These are phyloP conservation scores for Macrochelys suwanniensis DNA, from an alignment of 2,797 vertebrate species.

Conservation along the genomic window DNA sequence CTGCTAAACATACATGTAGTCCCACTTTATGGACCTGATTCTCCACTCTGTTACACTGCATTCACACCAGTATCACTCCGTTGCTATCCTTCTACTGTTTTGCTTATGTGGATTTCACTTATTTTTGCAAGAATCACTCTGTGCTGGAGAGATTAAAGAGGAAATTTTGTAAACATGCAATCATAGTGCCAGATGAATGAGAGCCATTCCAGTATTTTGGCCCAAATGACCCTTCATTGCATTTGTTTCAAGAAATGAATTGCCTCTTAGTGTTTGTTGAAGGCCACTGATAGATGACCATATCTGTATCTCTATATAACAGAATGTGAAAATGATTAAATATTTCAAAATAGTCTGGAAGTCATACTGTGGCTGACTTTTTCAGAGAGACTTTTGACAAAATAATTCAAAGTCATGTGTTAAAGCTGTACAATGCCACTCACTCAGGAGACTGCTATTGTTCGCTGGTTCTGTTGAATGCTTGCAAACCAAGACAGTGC, in stretches of 20 bases:
- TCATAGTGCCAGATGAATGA: conserved; percentile 31
- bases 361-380: conserved; percentile 29
- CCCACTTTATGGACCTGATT: neutral
- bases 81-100: neutral
- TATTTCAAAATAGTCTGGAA: conserved; percentile 48
- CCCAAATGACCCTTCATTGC: conserved; percentile 16
- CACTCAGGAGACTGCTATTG: neutral
- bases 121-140: neutral
- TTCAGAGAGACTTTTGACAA: conserved; percentile 48
- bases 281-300: neutral
- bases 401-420: conserved; percentile 47
- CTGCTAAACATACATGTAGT: neutral
- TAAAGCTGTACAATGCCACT: neutral
- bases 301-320: neutral
- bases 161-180: conserved; percentile 19
- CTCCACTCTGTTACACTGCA: neutral
- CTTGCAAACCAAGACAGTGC: neutral
- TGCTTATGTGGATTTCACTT: conserved; percentile 29
- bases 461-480: neutral
- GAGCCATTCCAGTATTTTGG: conserved; percentile 10
- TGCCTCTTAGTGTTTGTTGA: conserved; percentile 33
- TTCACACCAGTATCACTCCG: neutral
- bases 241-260: conserved; percentile 26
- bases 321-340: conserved; percentile 41
- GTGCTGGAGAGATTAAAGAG: neutral